Percentiles rank a stretch among this genome's conserved stretches.
Evolutionary conservation across 2,888 invertebrate species (phyloP).

Genomic region (Apotomis turbidana): DNA sequence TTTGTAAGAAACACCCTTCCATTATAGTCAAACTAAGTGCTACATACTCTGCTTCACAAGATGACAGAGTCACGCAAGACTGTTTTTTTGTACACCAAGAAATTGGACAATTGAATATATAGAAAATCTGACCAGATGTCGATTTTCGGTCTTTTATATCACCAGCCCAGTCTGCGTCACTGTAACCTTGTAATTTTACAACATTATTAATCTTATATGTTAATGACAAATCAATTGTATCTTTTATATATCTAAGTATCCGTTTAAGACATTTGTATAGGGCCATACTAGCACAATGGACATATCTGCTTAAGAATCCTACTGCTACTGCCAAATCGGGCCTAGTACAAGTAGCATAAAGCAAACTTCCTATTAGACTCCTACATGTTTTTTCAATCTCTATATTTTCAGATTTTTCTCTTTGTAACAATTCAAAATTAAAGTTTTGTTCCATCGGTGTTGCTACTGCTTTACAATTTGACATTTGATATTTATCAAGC

Average conservation of each 20-base stretch:
- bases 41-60: constrained; percentile 13
- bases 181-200: constrained; percentile 29
- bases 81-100: constrained; percentile 17
- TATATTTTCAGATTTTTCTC: constrained; percentile 2
- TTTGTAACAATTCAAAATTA: too few species aligned
- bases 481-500: constrained; percentile 15
- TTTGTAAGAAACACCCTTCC: constrained; percentile 2
- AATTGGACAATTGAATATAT: background rate
- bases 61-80: constrained; percentile 8
- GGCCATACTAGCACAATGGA: too few species aligned
- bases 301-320: too few species aligned
- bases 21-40: background rate
- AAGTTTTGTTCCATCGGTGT: too few species aligned
- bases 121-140: constrained; percentile 35
- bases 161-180: constrained; percentile 41
- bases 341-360: constrained; percentile 33
- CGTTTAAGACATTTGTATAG: too few species aligned
- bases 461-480: background rate
- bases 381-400: constrained; percentile 8
- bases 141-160: constrained; percentile 34
- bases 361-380: constrained; percentile 19
- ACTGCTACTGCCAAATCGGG: constrained; percentile 26
- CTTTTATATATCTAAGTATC: too few species aligned
- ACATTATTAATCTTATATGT: constrained; percentile 6
- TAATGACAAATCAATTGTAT: too few species aligned